Percentiles rank a stretch among this genome's conserved stretches.
phyloP scores from a whole-genome alignment of 2,113 vertebrate species.

The Grammomys dolichurus region DNA sequence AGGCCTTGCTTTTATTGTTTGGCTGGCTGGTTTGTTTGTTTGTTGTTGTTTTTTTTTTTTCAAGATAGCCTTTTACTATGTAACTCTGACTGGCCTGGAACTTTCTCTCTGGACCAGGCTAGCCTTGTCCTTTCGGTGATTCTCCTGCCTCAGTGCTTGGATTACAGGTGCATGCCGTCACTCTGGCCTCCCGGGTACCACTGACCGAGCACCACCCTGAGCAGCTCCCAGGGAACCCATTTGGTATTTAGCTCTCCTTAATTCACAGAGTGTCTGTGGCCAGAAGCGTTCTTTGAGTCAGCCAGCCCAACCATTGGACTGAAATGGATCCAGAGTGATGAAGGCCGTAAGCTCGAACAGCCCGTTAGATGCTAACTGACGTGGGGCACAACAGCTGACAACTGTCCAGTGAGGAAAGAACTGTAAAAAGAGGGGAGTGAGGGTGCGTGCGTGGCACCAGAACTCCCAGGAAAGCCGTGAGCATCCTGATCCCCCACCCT shows the following conservation, averaged over 20 bases:
- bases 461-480: neutral
- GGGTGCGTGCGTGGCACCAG: neutral
- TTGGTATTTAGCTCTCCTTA: too few species aligned
- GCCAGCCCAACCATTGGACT: too few species aligned
- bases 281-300: neutral
- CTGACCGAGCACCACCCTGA: neutral
- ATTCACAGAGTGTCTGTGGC: neutral
- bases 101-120: neutral
- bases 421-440: too few species aligned
- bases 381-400: too few species aligned
- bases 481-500: neutral
- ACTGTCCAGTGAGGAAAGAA: neutral
- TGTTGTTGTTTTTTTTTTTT: neutral
- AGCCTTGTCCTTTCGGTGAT: neutral
- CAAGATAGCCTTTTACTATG: neutral
- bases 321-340: too few species aligned
- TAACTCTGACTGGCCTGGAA: neutral
- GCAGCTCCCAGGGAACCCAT: neutral
- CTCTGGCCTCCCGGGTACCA: accelerated
- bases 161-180: neutral
- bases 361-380: neutral
- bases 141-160: neutral
- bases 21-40: neutral
- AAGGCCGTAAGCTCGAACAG: neutral
- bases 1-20: neutral